phyloP scores from a whole-genome alignment of 2,797 vertebrate genomes.

The Danio albolineatus region DNA sequence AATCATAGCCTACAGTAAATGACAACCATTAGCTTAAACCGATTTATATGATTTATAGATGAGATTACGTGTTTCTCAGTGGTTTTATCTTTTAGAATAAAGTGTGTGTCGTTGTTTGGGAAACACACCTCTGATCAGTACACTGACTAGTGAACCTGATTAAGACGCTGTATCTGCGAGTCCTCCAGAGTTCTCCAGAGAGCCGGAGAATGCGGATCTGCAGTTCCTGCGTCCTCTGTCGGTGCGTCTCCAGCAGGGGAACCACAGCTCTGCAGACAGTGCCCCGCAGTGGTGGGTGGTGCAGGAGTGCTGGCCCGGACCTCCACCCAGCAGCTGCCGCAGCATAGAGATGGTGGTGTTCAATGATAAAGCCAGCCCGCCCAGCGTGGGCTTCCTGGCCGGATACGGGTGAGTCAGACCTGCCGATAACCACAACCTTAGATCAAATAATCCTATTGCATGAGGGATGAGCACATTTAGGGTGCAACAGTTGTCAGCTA shows the following conservation, averaged over 20 bases:
- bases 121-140: too few species aligned
- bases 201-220: slow-evolving; percentile 67
- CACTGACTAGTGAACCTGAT: background rate
- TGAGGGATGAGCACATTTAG: too few species aligned
- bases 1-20: too few species aligned
- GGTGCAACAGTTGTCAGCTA: too few species aligned
- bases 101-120: too few species aligned
- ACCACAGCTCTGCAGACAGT: slow-evolving; percentile 47
- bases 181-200: slow-evolving; percentile 65
- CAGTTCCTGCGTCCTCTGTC: slow-evolving; percentile 81
- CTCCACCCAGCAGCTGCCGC: slow-evolving; percentile 66
- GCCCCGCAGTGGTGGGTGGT: slow-evolving; percentile 81
- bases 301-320: slow-evolving; percentile 75
- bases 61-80: too few species aligned
- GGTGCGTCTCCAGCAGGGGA: slow-evolving; percentile 72
- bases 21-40: too few species aligned
- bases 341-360: slow-evolving; percentile 80
- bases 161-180: background rate
- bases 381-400: slow-evolving; percentile 83
- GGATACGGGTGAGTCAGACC: slow-evolving; percentile 78
- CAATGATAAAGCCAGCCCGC: slow-evolving; percentile 86
- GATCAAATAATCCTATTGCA: too few species aligned
- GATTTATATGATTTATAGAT: too few species aligned
- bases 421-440: background rate
- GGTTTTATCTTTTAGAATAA: too few species aligned